phyloP scores from a whole-genome alignment of 30 jellyfish, hydroid and myxozoan species.

The Turritopsis rubra region DNA sequence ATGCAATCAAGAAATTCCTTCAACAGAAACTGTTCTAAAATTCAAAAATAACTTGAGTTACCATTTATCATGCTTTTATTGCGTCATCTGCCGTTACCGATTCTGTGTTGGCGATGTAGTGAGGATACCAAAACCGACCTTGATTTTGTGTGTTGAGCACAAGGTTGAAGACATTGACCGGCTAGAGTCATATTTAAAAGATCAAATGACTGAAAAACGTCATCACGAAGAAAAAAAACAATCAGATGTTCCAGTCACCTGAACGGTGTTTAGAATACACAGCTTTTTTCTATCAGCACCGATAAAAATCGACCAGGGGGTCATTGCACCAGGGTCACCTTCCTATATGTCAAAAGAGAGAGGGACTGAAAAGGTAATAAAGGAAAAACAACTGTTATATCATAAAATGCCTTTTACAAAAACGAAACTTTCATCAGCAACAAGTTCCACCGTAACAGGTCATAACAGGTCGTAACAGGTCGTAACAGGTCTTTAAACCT shows the following conservation, averaged over 20 bases:
- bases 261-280: neutral
- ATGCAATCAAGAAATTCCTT: conserved; percentile 28
- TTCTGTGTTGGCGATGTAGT: conserved; percentile 44
- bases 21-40: conserved; percentile 38
- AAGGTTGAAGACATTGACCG: neutral
- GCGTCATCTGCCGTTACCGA: conserved; percentile 17
- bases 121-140: conserved; percentile 6
- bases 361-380: no score
- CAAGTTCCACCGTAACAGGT: no score
- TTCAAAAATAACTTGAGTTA: conserved; percentile 19
- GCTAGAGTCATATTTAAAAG: neutral
- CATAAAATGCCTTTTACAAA: no score
- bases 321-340: no score
- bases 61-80: conserved; percentile 33
- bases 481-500: no score
- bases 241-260: neutral
- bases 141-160: conserved; percentile 14
- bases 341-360: no score
- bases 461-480: no score
- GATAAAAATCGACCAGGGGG: no score
- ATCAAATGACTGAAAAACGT: neutral
- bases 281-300: no score
- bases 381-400: no score
- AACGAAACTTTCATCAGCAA: no score
- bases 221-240: neutral